Conservation (phyloP, 2,113 vertebrate genomes). For the Ciconia boyciana region DNA sequence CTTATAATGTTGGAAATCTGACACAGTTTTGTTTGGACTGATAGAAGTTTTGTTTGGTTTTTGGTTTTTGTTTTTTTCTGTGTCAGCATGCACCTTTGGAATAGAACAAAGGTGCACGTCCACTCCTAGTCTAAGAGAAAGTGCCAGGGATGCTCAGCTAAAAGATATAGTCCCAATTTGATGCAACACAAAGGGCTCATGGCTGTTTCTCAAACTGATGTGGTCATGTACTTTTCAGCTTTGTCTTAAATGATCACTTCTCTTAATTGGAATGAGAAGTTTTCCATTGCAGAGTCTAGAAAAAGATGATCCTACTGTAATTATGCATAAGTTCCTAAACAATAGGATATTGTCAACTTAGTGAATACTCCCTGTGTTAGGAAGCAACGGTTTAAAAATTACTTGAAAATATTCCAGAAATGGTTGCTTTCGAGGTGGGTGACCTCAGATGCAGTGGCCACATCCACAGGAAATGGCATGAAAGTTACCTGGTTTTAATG, state of each 20-base stretch:
- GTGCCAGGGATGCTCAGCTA: not conserved
- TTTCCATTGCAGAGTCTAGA: not conserved
- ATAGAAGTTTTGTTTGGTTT: not conserved
- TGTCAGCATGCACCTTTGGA: not conserved
- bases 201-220: not conserved
- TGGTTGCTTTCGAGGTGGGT: not conserved
- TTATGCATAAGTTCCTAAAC: not conserved
- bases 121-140: not conserved
- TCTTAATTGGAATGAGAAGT: not conserved
- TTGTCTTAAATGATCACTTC: not conserved
- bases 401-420: not conserved
- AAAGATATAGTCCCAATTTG: not conserved
- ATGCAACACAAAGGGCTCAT: not conserved
- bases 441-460: not conserved
- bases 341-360: not conserved
- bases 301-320: not conserved
- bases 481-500: not conserved
- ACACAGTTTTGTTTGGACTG: not conserved
- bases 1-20: not conserved
- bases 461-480: not conserved
- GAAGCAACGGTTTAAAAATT: not conserved
- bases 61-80: not conserved
- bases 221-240: not conserved
- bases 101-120: not conserved
- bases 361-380: not conserved